Evolutionary conservation across 2,113 vertebrate species (phyloP).

Genomic region (Charina bottae): DNA sequence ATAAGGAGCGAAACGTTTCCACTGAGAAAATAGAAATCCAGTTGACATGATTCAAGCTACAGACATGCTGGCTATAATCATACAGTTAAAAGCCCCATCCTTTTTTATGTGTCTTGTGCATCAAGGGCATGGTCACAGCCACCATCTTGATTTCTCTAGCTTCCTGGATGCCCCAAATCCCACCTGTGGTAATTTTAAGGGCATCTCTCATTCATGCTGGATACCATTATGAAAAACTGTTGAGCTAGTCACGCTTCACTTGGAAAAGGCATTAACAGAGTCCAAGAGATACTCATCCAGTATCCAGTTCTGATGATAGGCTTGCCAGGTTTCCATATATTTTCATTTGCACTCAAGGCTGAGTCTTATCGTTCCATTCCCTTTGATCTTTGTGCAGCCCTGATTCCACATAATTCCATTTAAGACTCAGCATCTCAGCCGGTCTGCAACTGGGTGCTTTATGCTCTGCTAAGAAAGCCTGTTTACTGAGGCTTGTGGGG

Average conservation of each 20-base stretch:
- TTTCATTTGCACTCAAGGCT: conserved; percentile 48
- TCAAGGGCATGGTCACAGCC: too few species aligned
- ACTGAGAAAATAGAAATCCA: too few species aligned
- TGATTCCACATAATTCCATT: neutral
- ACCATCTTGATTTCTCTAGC: too few species aligned
- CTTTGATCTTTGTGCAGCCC: conserved; percentile 46
- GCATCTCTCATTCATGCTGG: conserved; percentile 17
- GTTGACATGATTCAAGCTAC: too few species aligned
- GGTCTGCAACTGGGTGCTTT: neutral
- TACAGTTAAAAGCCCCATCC: too few species aligned
- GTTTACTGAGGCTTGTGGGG: neutral
- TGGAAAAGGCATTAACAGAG: conserved; percentile 18
- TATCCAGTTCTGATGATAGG: conserved; percentile 46
- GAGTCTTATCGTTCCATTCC: conserved; percentile 44
- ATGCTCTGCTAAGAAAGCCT: neutral
- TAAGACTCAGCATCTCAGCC: conserved; percentile 11
- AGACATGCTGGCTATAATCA: too few species aligned
- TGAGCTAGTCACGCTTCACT: conserved; percentile 31
- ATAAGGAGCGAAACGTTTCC: too few species aligned
- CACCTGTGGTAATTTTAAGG: conserved; percentile 41
- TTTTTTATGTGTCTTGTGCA: too few species aligned
- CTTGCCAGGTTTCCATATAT: conserved; percentile 65
- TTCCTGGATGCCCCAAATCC: conserved; percentile 30
- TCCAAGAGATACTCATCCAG: conserved; percentile 43
- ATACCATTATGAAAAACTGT: conserved; percentile 27